A percentile compares a stretch with the other conserved stretches of the same genome.
Evolutionary conservation across 2,888 invertebrate genomes (phyloP).

Genomic region (Busseola fusca): DNA sequence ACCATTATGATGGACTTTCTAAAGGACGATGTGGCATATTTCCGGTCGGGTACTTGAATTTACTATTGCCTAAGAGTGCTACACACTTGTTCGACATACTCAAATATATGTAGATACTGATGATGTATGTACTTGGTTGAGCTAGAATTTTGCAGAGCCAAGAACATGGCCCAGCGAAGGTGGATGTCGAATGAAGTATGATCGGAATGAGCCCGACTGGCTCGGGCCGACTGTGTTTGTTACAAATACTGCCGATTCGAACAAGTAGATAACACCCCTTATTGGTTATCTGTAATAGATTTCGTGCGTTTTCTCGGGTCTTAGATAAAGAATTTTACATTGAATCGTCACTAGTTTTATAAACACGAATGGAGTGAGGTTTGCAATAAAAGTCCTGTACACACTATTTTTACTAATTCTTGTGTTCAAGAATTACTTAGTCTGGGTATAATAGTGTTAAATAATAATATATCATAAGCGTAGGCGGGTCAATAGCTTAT

Average conservation of each 20-base stretch:
- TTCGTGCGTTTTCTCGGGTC: background rate
- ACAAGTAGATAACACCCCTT: background rate
- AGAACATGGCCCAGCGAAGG: too few relatives aligned
- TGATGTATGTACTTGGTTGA: background rate
- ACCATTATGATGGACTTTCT: background rate
- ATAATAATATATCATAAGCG: constrained; percentile 28
- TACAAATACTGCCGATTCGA: background rate
- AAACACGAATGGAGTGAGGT: constrained; percentile 12
- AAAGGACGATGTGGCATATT: background rate
- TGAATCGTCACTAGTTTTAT: constrained; percentile 38
- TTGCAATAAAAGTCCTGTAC: constrained; percentile 24
- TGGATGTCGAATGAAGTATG: background rate
- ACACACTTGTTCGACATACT: background rate
- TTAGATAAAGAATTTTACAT: constrained; percentile 13
- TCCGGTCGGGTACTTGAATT: background rate
- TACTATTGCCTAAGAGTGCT: background rate
- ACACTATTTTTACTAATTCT: constrained; percentile 21
- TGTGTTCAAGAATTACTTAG: constrained; percentile 36
- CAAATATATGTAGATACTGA: background rate
- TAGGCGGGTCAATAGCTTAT: constrained; percentile 47
- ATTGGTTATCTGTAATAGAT: background rate
- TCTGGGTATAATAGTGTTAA: constrained; percentile 24
- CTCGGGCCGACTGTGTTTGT: background rate
- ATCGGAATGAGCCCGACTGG: background rate
- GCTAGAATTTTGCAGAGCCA: background rate